phyloP scores from a whole-genome alignment of 2,113 vertebrate genomes.

The Choloepus hoffmanni region DNA sequence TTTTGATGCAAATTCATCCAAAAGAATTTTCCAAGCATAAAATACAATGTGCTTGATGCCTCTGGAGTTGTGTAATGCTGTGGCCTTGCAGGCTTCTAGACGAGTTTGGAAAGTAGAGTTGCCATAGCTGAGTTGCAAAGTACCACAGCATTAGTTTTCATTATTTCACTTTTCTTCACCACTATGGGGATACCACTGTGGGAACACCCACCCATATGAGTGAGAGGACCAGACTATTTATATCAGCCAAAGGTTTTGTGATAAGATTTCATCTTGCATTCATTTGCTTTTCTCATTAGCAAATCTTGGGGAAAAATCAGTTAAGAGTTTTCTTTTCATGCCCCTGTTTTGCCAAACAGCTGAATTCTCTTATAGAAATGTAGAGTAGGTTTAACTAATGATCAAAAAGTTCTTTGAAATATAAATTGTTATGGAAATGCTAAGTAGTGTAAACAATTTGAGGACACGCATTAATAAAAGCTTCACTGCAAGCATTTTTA shows the following conservation, averaged over 20 bases:
- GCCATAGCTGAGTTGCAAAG: not conserved
- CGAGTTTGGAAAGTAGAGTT: not conserved
- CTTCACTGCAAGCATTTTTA: slow-evolving; percentile 77
- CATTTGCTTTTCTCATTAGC: slow-evolving; percentile 33
- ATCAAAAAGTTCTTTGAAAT: slow-evolving; percentile 80
- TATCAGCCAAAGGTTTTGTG: not conserved
- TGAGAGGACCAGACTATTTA: not conserved
- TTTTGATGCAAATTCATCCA: slow-evolving; percentile 12
- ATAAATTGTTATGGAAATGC: slow-evolving; percentile 78
- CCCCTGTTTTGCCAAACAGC: slow-evolving; percentile 65
- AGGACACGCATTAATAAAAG: slow-evolving; percentile 80
- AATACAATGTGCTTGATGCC: not conserved
- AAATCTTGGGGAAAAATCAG: slow-evolving; percentile 49
- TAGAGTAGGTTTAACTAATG: slow-evolving; percentile 69
- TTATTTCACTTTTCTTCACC: not conserved
- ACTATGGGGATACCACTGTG: not conserved
- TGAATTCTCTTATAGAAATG: slow-evolving; percentile 66
- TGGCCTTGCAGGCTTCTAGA: not conserved
- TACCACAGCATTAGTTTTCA: not conserved
- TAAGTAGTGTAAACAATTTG: slow-evolving; percentile 77
- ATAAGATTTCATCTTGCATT: not conserved
- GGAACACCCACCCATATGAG: not conserved
- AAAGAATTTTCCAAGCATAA: slow-evolving; percentile 1
- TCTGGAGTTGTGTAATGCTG: not conserved
- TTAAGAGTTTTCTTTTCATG: slow-evolving; percentile 47